Evolutionary conservation across 2,888 invertebrate species (phyloP).

Genomic region (Andrena flavipes): DNA sequence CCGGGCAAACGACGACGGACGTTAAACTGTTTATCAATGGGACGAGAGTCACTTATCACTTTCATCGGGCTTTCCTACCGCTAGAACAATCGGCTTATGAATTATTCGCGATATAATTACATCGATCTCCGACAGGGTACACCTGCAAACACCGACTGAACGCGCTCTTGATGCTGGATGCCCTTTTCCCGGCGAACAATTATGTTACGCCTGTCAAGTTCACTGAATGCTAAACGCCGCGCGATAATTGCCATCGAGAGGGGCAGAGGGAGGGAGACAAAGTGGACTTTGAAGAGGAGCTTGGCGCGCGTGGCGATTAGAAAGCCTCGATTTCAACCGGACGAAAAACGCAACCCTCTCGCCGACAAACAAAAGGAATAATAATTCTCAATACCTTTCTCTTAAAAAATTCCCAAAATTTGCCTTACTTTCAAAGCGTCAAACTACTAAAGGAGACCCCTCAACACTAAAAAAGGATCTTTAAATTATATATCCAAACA

Average conservation of each 20-base stretch:
- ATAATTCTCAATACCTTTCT: too few species aligned
- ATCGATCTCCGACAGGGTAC: constrained; percentile 36
- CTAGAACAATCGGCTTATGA: constrained; percentile 60
- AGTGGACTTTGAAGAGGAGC: constrained; percentile 16
- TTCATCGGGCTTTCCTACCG: constrained; percentile 42
- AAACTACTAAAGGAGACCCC: too few species aligned
- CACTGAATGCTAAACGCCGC: constrained; percentile 52
- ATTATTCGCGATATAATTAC: constrained; percentile 61
- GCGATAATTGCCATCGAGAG: constrained; percentile 44
- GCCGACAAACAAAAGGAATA: neutral
- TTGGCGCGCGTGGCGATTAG: constrained; percentile 31
- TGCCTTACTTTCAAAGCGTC: too few species aligned
- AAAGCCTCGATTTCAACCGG: constrained; percentile 20
- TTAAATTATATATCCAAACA: too few species aligned
- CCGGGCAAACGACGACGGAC: constrained; percentile 1
- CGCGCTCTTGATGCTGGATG: constrained; percentile 18
- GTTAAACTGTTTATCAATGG: constrained; percentile 31
- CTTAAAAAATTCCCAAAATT: too few species aligned
- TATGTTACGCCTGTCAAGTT: constrained; percentile 36
- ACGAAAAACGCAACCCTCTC: constrained; percentile 14
- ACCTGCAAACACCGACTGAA: constrained; percentile 40
- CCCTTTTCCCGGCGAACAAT: constrained; percentile 28
- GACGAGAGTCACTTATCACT: constrained; percentile 48
- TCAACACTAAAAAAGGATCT: too few species aligned
- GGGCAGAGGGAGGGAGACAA: neutral